Base-by-base conservation (phyloP, 2,113 vertebrate species). In the Archilochus colubris region DNA sequence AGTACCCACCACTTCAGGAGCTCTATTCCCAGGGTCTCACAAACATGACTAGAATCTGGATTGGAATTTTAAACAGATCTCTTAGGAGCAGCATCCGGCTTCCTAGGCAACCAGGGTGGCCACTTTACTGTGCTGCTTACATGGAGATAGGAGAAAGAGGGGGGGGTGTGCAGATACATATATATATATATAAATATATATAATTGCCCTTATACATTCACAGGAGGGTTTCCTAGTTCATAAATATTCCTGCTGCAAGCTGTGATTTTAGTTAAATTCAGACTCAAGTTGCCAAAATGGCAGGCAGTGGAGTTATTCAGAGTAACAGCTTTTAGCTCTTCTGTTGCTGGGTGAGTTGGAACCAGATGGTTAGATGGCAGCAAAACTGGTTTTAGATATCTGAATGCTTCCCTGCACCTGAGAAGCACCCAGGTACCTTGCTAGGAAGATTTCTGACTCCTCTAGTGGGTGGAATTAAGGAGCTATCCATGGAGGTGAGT, bases 41-140 rank as follows among this genome's bases (percentile, higher is more conserved):
- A 83, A 86, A 88, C 79, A 62, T 93, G 94, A 93, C 76, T 94
- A 76, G 93, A 93, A 94, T 96, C 73, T 87, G 91, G 93, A 95
- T 84, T 1, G 17, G 85, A 94, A 94, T 96, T 95, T 96, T 88
- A 93, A 97, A 86, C 44, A 90, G 73, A 93, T 95, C 88, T 80
- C 95, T 90, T 84, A 88, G 90, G 82, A 97, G 88, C 86, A 86
- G 94, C 90, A 92, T 82, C 83, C 30, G 28, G 95, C 95, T 95
- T 95, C 95, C 95, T 97, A 96, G 95, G 96, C 95, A 97, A 97
- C 95, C 79, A 86, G 73, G 86, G 80, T 88, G 80, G 92, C 73
- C 6, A 3, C 73, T 72, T 46, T 66, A 61, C 92, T 88, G 64
- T 0, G 6, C 89, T 94, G 90, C 82, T 93, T 90, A 93, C 66